phyloP scores from a whole-genome alignment of 2,888 invertebrate genomes.

The Morinoia aosen region DNA sequence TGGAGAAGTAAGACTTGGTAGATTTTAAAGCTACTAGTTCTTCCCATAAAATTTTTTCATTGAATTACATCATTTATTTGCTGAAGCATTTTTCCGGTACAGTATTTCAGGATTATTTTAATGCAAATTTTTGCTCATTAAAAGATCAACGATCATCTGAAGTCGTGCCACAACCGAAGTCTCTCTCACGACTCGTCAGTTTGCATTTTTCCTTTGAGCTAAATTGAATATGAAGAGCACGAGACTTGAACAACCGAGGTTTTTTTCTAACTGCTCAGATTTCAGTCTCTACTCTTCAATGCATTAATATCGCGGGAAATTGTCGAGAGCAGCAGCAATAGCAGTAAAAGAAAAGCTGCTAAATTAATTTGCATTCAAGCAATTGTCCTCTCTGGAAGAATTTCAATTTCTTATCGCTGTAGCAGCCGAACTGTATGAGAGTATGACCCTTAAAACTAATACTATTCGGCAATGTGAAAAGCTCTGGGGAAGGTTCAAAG shows the following conservation, averaged over 20 bases:
- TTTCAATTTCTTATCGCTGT: no score
- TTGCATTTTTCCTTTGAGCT: background rate
- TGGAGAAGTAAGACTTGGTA: background rate
- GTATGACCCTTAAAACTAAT: background rate
- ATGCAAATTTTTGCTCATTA: background rate
- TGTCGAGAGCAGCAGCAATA: background rate
- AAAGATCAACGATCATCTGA: background rate
- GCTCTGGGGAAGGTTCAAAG: background rate
- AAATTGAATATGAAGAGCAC: background rate
- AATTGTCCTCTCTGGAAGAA: no score
- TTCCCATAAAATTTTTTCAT: background rate
- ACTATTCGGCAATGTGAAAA: background rate
- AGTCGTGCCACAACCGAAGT: background rate
- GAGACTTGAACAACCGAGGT: background rate
- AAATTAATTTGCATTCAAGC: no score
- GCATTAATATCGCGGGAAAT: background rate
- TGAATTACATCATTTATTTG: background rate
- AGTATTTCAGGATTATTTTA: background rate
- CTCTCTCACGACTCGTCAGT: background rate
- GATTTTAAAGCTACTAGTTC: background rate
- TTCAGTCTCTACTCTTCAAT: background rate
- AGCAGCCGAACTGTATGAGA: no score
- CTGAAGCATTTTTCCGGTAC: background rate
- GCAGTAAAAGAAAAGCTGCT: no score
- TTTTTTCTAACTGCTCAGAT: background rate